These are phyloP conservation scores for Hermatobates lingyangjiaoensis DNA, from an alignment of 1,140 invertebrate species.

Conservation along the genomic window DNA sequence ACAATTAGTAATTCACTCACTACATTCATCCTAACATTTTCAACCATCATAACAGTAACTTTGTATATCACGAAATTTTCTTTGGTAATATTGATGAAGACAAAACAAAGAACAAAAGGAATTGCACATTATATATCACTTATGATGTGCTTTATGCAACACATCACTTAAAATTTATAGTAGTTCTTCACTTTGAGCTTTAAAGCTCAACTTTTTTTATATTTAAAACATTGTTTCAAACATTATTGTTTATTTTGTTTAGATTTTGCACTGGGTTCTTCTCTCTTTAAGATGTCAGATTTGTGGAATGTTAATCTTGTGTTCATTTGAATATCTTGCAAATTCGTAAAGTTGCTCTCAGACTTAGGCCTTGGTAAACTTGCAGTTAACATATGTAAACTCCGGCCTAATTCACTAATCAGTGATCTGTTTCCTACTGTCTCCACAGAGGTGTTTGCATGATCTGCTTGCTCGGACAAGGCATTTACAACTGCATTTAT, in stretches of 20 bases:
- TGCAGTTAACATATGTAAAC: slow-evolving; percentile 19
- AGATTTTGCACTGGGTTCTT: slow-evolving; percentile 25
- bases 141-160: no score
- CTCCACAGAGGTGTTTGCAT: slow-evolving; percentile 55
- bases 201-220: no score
- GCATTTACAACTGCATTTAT: slow-evolving; percentile 82
- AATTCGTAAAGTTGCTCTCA: slow-evolving; percentile 56
- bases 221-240: background rate
- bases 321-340: slow-evolving; percentile 31
- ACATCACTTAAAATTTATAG: background rate
- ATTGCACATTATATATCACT: background rate
- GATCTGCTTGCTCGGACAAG: slow-evolving; percentile 66
- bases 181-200: background rate
- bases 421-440: slow-evolving; percentile 31
- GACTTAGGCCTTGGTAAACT: slow-evolving; percentile 57
- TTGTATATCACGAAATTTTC: no score
- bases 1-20: no score
- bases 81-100: no score
- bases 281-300: slow-evolving; percentile 51
- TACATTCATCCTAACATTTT: no score
- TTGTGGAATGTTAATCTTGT: slow-evolving; percentile 51
- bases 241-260: background rate
- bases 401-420: slow-evolving; percentile 36
- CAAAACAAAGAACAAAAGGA: background rate
- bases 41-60: no score